Base-by-base conservation (phyloP, 2,888 invertebrate genomes). In the Geotrupes spiniger region DNA sequence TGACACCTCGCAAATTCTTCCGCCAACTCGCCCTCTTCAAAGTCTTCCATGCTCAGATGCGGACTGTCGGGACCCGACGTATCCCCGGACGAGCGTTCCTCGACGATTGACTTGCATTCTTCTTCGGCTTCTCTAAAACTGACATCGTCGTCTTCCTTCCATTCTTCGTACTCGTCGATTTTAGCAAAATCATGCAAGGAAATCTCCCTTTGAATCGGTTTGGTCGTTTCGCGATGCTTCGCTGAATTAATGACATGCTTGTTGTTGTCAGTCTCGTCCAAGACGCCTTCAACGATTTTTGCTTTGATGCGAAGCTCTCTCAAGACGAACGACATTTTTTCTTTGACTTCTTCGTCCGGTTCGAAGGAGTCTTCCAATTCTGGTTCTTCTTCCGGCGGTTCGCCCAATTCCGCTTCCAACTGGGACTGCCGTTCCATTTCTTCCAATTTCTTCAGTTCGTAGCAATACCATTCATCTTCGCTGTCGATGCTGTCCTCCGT, bases 401-500 rank as follows among this genome's bases (percentile, higher is more conserved):
- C 74, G 21, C 82, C 83, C 69, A 85, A 78, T 58, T 71, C 82
- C 29, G 76, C 68, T 60, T 87, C 86, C 46, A 84, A 60, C 58
- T 83, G 82, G 2, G 84, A 82, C 55, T 85, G 86, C 53, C 86
- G 78, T 70, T 92, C 92, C 72, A 92, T 79, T 72, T 92, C 89
- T 72, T 93, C 91, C 26, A 93, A 72, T 71, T 92, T 91, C 45
- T 89, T 77, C 47, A 92, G 71, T 67, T 93, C 92, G 68, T 93
- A 92, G 62, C 90, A 89, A 63, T 92, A 93, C 87, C 92, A 93
- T 69, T 93, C 92, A 65, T 93, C 93, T 73, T 93, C 93, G 16
- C 90, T 91, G 69, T 93, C 93, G 47, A 93, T 92, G 62, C 91
- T 91, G 61, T 92, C 92, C 74, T 93, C 93, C 0, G 92, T 92